Conservation (phyloP, 2,113 vertebrate genomes). For the Dascyllus trimaculatus region DNA sequence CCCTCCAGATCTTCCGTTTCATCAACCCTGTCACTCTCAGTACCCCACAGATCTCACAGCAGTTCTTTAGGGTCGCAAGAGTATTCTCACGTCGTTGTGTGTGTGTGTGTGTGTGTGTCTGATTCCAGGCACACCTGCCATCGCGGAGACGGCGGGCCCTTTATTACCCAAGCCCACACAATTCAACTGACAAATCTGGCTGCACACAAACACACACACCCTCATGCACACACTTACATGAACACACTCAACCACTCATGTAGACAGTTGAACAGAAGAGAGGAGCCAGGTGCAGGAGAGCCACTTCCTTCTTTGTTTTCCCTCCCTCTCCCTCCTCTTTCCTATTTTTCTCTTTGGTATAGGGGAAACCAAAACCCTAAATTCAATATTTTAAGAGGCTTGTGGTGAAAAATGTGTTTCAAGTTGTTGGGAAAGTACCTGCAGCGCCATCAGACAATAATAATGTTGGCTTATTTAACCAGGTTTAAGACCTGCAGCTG, state of each 20-base stretch:
- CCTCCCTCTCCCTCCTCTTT: neutral
- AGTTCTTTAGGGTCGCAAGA: neutral
- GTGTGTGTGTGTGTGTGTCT: conserved; percentile 3
- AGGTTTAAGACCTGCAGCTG: neutral
- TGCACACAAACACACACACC: conserved; percentile 25
- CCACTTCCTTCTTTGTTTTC: neutral
- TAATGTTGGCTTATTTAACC: conserved; percentile 26
- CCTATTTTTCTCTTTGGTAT: neutral
- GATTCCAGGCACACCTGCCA: conserved; percentile 41
- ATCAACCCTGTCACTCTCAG: neutral
- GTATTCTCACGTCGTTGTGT: neutral
- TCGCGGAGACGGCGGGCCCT: conserved; percentile 20
- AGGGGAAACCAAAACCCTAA: too few species aligned
- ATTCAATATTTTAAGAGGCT: neutral
- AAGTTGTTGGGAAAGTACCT: neutral
- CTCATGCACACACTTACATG: conserved; percentile 15
- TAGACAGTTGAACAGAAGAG: conserved; percentile 51
- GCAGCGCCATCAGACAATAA: neutral
- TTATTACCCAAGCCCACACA: conserved; percentile 42
- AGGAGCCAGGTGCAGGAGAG: conserved; percentile 54
- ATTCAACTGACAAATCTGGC: conserved; percentile 39
- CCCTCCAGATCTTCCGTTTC: neutral
- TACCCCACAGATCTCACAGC: too few species aligned
- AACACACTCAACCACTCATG: conserved; percentile 12
- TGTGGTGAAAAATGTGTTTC: neutral